These are phyloP conservation scores for Hormaphis cornu DNA, from an alignment of 1,140 invertebrate genomes.

Conservation along the genomic window DNA sequence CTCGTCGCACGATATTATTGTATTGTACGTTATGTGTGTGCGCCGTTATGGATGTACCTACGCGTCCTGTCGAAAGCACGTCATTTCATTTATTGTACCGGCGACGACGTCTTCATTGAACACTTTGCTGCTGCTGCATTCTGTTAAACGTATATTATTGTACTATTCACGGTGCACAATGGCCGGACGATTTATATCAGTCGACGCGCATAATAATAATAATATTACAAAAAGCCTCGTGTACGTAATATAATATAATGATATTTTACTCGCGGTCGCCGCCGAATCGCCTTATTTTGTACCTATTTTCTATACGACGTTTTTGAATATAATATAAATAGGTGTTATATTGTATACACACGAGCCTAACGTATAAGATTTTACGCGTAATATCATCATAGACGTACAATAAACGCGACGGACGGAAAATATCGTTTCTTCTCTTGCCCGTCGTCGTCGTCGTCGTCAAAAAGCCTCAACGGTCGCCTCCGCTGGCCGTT, in stretches of 20 bases:
- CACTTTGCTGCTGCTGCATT: no score
- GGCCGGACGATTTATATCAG: conserved; percentile 3
- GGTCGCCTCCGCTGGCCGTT: background rate
- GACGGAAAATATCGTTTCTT: background rate
- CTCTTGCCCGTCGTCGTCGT: background rate
- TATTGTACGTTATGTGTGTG: no score
- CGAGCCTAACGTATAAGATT: no score
- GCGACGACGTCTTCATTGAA: background rate
- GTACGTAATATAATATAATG: background rate
- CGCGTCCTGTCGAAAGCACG: conserved; percentile 7
- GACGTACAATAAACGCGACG: background rate
- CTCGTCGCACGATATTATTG: no score
- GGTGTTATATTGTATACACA: no score
- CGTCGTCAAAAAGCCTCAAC: background rate
- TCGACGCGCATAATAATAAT: background rate
- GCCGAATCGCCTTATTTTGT: no score
- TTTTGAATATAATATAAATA: no score
- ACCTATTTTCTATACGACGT: no score
- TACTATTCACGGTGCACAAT: no score
- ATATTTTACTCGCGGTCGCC: background rate
- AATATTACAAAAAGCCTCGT: no score
- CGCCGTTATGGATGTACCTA: no score
- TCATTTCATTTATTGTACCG: background rate
- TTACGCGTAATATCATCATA: background rate
- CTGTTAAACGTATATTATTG: no score